Base-by-base conservation (phyloP, 2,888 invertebrate genomes). In the Amphipyra berbera region DNA sequence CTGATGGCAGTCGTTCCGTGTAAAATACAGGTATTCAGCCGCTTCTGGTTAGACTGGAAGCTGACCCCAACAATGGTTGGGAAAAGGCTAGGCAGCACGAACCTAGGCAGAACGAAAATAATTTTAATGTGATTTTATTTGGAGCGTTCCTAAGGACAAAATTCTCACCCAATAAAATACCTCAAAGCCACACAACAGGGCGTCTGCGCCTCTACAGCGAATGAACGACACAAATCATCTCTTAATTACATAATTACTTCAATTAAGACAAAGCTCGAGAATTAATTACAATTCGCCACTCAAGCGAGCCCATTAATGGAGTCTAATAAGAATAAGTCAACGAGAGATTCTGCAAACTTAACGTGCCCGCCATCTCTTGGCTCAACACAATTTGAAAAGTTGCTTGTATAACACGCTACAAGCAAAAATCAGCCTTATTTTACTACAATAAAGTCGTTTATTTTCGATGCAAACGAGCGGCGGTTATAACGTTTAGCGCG, bases 161-260 rank as follows among this genome's bases (percentile, higher is more conserved):
- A 50, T 73, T 68, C 40, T 55, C 61, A 54, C 62, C 50, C 52
- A 41, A 48, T 54, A 69, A 73, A 55, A 50, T 46, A 42, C 42
- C 46, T 50, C 6, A 44, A 61, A 55, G 47, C 37, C 15, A 33
- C 10, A 15, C 8, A 49, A 38, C 15, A 41, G 2, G 14, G 56
- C 70, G 70, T 64, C 37, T 70, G 62, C 70, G 59, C 53, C 45
- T 55, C 49, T 21, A 52, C 42, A n/a, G 37, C 49, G 64, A 55
- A 15, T 50, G 55, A 65, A 62, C 63, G 74, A 63, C 63, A 61
- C 73, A 81, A 86, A 85, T 83, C 81, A 71, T 75, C 76, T 68
- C 79, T 76, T 86, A 86, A 87, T 87, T 83, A 82, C 79, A 77
- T 85, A 87, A 87, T 86, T 85, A 79, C 76, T 71, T 66, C 62